These are phyloP conservation scores for Cactoblastis cactorum DNA, from an alignment of 2,888 invertebrate species.

Conservation along the genomic window DNA sequence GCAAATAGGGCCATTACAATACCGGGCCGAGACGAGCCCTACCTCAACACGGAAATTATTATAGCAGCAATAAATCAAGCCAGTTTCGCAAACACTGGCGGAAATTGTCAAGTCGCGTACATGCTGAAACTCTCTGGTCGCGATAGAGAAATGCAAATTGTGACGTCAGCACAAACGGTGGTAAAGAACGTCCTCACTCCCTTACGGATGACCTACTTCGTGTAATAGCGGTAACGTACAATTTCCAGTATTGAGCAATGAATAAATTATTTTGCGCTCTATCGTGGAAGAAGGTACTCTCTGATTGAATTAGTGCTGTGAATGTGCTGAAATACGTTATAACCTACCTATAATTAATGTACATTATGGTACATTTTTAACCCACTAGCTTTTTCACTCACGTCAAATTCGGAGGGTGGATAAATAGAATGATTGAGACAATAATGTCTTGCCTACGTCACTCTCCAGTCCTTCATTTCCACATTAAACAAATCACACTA, in stretches of 20 bases:
- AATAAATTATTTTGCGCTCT: background rate
- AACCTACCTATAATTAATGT: no score
- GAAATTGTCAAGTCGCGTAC: slow-evolving; percentile 38
- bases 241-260: background rate
- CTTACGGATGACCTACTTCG: slow-evolving; percentile 5
- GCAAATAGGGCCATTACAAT: slow-evolving; percentile 44
- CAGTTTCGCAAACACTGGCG: slow-evolving; percentile 42
- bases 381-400: no score
- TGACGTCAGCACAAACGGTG: slow-evolving; percentile 2
- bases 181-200: slow-evolving; percentile 6
- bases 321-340: no score
- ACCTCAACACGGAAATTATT: slow-evolving; percentile 68
- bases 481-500: no score
- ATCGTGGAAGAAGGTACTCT: background rate
- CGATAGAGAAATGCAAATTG: slow-evolving; percentile 7
- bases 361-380: no score
- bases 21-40: slow-evolving; percentile 48
- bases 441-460: no score
- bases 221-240: background rate
- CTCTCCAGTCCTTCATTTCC: no score
- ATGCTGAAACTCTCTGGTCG: slow-evolving; percentile 13
- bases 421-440: no score
- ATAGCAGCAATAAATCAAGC: slow-evolving; percentile 58
- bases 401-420: no score
- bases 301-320: background rate